Evolutionary conservation across 2,797 vertebrate genomes (phyloP).

Genomic region (Perodicticus potto): DNA sequence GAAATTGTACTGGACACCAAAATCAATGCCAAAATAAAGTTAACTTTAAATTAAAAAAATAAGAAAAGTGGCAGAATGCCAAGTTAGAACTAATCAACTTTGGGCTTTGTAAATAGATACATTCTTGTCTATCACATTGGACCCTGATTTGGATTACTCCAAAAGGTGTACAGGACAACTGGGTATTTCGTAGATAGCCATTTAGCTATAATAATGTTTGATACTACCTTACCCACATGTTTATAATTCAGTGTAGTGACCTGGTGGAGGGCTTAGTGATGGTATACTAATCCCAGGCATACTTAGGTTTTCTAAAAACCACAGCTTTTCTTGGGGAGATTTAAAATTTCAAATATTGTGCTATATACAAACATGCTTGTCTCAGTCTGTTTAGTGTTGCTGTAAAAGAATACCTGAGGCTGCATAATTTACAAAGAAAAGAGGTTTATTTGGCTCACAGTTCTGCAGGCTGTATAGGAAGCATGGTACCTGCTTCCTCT

Average conservation of each 20-base stretch:
- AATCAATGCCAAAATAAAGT: conserved; percentile 75
- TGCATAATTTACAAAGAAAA: neutral
- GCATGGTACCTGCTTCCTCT: neutral
- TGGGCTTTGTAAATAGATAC: neutral
- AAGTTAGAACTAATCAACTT: conserved; percentile 46
- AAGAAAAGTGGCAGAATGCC: conserved; percentile 26
- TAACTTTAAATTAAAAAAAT: conserved; percentile 63
- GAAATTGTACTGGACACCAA: conserved; percentile 68
- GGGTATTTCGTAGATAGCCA: neutral
- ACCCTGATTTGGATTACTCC: neutral
- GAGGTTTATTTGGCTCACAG: neutral
- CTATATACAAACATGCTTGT: neutral
- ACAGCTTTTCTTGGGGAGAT: neutral
- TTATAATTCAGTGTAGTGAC: neutral
- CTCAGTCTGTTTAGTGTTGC: neutral
- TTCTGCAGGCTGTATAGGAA: neutral
- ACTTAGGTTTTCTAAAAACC: conserved; percentile 11
- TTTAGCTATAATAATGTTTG: neutral
- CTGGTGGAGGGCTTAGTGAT: neutral
- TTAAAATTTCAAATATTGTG: conserved; percentile 33
- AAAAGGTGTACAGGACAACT: neutral
- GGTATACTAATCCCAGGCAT: neutral
- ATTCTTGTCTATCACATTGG: neutral
- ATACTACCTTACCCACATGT: neutral
- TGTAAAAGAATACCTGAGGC: neutral